Evolutionary conservation across 64 coral and sea anemone genomes (phyloP).

Genomic region (Cladopsammia gracilis): DNA sequence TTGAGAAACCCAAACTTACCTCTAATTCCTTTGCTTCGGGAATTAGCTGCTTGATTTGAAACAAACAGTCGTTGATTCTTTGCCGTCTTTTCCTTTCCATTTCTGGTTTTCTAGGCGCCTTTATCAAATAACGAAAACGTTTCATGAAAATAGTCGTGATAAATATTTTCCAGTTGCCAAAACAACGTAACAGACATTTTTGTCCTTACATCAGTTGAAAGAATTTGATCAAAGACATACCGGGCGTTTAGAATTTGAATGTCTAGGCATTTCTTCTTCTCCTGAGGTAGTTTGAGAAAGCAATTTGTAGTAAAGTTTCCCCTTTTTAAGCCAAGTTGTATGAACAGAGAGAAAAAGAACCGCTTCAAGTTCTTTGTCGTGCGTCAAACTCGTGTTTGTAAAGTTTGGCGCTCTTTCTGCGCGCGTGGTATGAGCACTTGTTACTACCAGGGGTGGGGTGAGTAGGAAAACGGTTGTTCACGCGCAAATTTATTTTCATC

Average conservation of each 20-base stretch:
- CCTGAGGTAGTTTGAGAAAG: not conserved
- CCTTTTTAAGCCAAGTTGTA: not conserved
- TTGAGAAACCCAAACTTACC: not conserved
- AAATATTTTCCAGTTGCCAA: not conserved
- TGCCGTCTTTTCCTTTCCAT: slow-evolving; percentile 39
- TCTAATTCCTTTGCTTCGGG: slow-evolving; percentile 29
- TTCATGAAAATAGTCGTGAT: not conserved
- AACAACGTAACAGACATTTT: not conserved
- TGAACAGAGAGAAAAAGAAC: not conserved
- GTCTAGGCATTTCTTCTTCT: not conserved
- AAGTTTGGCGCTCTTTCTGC: slow-evolving; percentile 38
- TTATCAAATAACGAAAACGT: not conserved
- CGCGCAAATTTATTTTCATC: too few relatives aligned
- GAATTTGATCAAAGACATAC: not conserved
- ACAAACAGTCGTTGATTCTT: slow-evolving; percentile 43
- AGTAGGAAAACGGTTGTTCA: not conserved
- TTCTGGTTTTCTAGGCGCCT: slow-evolving; percentile 24
- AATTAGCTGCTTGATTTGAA: slow-evolving; percentile 29
- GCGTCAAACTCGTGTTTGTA: not conserved
- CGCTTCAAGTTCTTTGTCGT: not conserved
- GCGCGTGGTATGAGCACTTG: not conserved
- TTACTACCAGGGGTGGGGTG: not conserved
- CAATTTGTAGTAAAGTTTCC: not conserved
- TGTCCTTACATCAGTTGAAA: not conserved
- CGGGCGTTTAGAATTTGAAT: not conserved